These are phyloP conservation scores for Sesia apiformis DNA, from an alignment of 2,888 invertebrate genomes.

Conservation along the genomic window DNA sequence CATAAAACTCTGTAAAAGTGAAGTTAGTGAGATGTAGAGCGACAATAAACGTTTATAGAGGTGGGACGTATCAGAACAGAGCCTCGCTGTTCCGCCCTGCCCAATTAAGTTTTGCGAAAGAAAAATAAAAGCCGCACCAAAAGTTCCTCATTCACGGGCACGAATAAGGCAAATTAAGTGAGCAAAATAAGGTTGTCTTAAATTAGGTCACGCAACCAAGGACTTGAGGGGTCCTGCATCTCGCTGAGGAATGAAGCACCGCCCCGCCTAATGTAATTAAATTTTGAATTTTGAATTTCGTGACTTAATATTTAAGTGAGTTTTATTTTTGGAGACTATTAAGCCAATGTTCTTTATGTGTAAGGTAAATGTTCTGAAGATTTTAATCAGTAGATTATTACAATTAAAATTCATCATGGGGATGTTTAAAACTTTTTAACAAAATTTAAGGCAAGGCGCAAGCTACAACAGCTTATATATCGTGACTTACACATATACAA, in stretches of 20 bases:
- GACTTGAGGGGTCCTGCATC: slow-evolving; percentile 37
- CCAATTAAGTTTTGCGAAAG: slow-evolving; percentile 56
- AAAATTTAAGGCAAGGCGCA: no score
- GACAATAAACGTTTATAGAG: slow-evolving; percentile 70
- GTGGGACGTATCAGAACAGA: slow-evolving; percentile 11
- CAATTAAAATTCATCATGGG: no score
- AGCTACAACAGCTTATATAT: no score
- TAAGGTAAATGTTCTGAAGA: no score
- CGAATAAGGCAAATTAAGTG: slow-evolving; percentile 68
- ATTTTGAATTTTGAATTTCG: slow-evolving; percentile 45
- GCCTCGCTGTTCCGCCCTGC: slow-evolving; percentile 24
- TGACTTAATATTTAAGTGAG: neutral
- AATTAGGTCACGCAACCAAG: slow-evolving; percentile 60
- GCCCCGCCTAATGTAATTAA: slow-evolving; percentile 47
- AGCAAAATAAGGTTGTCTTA: slow-evolving; percentile 56
- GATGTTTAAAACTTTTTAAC: no score
- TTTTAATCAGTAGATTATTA: no score
- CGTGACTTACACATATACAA: no score
- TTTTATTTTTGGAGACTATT: no score
- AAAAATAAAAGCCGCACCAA: slow-evolving; percentile 50
- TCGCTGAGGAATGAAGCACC: slow-evolving; percentile 33
- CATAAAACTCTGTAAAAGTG: slow-evolving; percentile 72
- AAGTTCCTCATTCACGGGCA: slow-evolving; percentile 56
- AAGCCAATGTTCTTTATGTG: no score
- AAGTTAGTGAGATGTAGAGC: slow-evolving; percentile 69